Base-by-base conservation (phyloP, 64 coral and sea anemone genomes). In the Astreopora myriophthalma region DNA sequence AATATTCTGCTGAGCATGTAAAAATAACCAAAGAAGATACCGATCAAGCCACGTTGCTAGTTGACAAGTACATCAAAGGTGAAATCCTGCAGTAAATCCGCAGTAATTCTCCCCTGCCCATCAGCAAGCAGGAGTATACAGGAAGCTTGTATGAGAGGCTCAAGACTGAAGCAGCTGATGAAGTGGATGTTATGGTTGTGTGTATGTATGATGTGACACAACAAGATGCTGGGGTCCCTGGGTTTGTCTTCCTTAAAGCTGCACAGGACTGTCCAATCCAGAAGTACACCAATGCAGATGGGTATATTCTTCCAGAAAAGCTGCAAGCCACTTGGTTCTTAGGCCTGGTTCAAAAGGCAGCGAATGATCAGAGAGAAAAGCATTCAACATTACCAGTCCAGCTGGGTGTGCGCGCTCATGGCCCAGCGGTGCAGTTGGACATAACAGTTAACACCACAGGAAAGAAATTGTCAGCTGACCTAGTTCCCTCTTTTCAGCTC, bases 181-280 rank as follows among this genome's bases (percentile, higher is more conserved):
- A 93, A 29, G 95, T 92, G 31, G 95, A 96, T 35, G 86, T 96
- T 14, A 96, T 96, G 91, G 65, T 93, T 44, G 80, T 96, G 34
- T 26, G 13, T 5, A 93, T 90, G 33, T 39, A 96, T 29, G 62
- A 89, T 5, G 75, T 79, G 1, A 77, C 84, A 49, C 69, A 89
- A 58, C 19, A 67, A 33, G 86, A 82, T 25, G 49, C 40, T n/a
- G n/a, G 55, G 16, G 60, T 96, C 14, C 86, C 95, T 20, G 95
- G 95, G 7, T 96, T 68, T 90, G 87, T 85, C 13, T 64, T 83
- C 2, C 32, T 96, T 11, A 96, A 79, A 76, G 86, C 63, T 19
- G 23, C 52, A 27, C 60, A 86, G 48, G 88, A 46, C 25, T 89
- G 61, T 9, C 61, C 70, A n/a, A 65, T 89, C 17, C 55, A 70